Conservation (phyloP, 2,113 vertebrate species). For the Cygnus buccinator region DNA sequence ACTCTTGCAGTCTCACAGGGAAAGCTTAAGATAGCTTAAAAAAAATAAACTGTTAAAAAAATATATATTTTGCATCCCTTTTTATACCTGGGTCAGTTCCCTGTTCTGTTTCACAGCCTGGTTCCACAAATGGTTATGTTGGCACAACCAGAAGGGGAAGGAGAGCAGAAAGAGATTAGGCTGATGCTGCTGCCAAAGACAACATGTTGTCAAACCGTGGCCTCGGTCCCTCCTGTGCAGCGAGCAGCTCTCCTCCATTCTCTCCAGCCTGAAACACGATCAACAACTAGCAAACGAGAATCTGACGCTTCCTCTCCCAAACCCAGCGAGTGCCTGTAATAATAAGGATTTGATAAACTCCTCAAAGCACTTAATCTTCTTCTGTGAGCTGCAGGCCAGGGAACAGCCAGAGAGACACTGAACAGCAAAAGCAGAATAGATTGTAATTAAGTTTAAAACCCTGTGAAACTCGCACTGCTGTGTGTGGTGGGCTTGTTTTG, state of each 20-base stretch:
- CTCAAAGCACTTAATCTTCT: conserved; percentile 6
- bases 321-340: neutral
- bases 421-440: neutral
- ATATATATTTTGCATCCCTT: neutral
- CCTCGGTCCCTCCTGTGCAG: neutral
- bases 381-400: conserved; percentile 14
- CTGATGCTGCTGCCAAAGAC: neutral
- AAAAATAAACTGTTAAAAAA: neutral
- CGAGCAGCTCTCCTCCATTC: neutral
- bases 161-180: neutral
- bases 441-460: neutral
- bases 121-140: neutral
- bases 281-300: neutral
- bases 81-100: neutral
- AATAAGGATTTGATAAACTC: conserved; percentile 48
- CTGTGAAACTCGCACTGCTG: neutral
- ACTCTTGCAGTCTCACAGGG: neutral
- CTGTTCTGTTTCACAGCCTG: neutral
- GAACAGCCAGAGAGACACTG: neutral
- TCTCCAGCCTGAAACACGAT: neutral
- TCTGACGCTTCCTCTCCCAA: neutral
- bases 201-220: neutral
- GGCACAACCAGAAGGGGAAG: neutral
- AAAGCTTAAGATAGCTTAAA: neutral
- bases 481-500: neutral